Evolutionary conservation across 2,797 vertebrate species (phyloP), one percentile per base, ranked within the genome.

Genomic region (Poecilia picta): DNA sequence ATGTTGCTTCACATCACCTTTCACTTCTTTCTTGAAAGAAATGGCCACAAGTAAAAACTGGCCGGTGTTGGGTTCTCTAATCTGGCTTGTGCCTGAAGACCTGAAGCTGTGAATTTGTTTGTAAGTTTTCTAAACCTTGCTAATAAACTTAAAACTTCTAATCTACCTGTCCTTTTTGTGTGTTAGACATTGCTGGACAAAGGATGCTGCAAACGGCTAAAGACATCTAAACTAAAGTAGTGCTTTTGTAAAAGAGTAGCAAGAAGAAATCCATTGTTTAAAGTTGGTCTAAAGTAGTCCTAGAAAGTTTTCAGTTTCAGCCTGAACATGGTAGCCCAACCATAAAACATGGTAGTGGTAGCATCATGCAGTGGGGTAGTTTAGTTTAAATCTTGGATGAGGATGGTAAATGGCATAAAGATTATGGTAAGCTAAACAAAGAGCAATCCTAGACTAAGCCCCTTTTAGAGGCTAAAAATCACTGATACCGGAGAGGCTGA

Each of bases 101-200:
- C 96, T 94, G 92, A 96, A 95, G 96, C 96, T 96, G 95, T 96
- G 95, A 96, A 95, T 93, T 91, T 90, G 94, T 96, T 96, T 96
- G 93, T 96, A 96, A 91, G 94, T 96, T 96, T 96, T 96, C 88
- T 95, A 94, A 93, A 94, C 90, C 93, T 96, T 96, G 92, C 88
- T 94, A 96, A 96, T 96, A 96, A 96, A 96, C 91, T 88, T 89
- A 93, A 93, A 92, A 94, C 91, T 86, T 92, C 90, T 89, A 90
- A 87, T 53, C 12, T 10, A 64, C 59, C 68, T 51, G 73, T 81
- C 33, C 33, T n/a, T 28, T 77, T 75, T 33, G 8, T 33, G 66
- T 36, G 11, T 78, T 53, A 43, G 74, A 77, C 1, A 5, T 16
- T 39, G 7, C 33, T 46, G 68, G 41, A 45, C 41, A n/a, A 43